Conservation (phyloP, 2,113 vertebrate genomes). For the Speoplatyrhinus poulsoni region DNA sequence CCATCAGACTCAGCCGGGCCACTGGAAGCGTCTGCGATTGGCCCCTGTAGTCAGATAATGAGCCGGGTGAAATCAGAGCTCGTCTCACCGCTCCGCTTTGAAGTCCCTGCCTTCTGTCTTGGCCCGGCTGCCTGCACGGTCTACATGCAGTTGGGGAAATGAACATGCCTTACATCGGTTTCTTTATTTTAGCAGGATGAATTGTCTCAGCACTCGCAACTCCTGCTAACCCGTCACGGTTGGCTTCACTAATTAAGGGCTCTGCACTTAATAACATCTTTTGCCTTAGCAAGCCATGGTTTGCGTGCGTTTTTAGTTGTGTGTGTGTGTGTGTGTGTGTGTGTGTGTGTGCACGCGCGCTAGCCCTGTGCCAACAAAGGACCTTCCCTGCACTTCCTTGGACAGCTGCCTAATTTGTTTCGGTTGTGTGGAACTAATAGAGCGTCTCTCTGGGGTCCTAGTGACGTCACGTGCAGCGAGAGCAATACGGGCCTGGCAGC, state of each 20-base stretch:
- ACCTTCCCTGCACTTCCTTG: conserved; percentile 62
- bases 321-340: conserved; percentile 6
- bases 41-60: conserved; percentile 21
- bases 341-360: conserved; percentile 2
- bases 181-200: too few species aligned
- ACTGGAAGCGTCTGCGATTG: conserved; percentile 20
- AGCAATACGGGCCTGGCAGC: conserved; percentile 62
- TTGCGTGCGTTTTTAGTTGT: background rate
- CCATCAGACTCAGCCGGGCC: background rate
- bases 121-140: background rate
- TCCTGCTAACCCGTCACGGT: too few species aligned
- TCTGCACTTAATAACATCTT: too few species aligned
- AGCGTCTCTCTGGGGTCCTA: conserved; percentile 57
- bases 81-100: background rate
- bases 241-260: too few species aligned
- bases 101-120: background rate
- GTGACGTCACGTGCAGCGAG: conserved; percentile 69
- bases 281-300: too few species aligned
- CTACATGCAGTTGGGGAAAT: background rate
- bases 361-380: conserved; percentile 48
- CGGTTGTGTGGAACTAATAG: conserved; percentile 68
- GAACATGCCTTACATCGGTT: too few species aligned
- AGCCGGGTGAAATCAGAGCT: conserved; percentile 21
- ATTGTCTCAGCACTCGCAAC: too few species aligned
- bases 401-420: conserved; percentile 78